Base-by-base conservation (phyloP, 2,113 vertebrate genomes). In the Polypterus bichir region DNA sequence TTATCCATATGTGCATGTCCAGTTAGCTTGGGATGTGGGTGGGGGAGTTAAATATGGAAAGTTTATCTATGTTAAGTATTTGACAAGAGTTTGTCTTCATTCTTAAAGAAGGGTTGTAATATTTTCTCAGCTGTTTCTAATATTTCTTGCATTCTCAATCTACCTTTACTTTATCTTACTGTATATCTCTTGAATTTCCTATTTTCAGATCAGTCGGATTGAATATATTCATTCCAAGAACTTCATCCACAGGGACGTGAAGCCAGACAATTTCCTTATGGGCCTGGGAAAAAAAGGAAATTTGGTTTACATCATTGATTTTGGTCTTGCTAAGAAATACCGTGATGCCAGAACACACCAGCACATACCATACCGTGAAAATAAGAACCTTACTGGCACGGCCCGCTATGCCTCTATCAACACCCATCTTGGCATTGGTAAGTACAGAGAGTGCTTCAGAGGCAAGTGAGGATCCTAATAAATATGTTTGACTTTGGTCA, bases 201-300 rank as follows among this genome's bases (percentile, higher is more conserved):
- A 51, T 47, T 10, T 57, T 56, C 70, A 97, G 94, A 97, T 97
- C 69, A 97, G 93, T 74, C 93, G 94, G 65, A 97, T 97, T 4
- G 93, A 97, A 78, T 97, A 97, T 69, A 96, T 97, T 81, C 94
- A 97, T 87, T 97, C 94, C 69, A 97, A 97, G 87, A 97, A 97
- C 69, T 97, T 97, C 80, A 97, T 97, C 73, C 94, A 97, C 73
- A 86, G 94, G 47, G 94, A 97, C 44, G 93, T 97, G 57, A 97
- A 97, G 69, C 94, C 94, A 0, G 94, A 97, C 72, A 97, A 97
- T 80, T 97, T 97, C 70, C 86, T 97, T 48, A 97, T 97, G 94
- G 94, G 94, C 8, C 88, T 97, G 0, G 94, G 93, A 61, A 97
- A 97, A 80, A 97, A 97, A 73, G 94, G 94, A 44, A 97, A 97